A percentile compares a stretch with the other conserved stretches of the same genome.
These are phyloP conservation scores for Triplophysa tibetana DNA, from an alignment of 2,113 vertebrate genomes.

Conservation along the genomic window DNA sequence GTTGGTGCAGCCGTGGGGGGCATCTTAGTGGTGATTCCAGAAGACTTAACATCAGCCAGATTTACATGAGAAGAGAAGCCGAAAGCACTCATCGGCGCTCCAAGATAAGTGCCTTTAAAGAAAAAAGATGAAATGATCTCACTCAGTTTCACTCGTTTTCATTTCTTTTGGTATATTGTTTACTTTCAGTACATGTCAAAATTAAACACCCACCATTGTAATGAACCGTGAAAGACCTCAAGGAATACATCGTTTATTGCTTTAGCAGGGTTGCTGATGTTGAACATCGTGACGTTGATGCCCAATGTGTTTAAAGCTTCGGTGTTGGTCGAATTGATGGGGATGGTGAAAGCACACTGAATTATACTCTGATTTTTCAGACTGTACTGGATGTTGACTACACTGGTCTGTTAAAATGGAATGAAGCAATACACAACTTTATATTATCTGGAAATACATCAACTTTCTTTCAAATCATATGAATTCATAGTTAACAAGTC, in stretches of 20 bases:
- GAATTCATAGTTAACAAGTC: no score
- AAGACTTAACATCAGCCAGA: background rate
- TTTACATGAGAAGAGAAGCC: background rate
- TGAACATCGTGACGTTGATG: background rate
- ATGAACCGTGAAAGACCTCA: background rate
- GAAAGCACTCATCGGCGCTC: background rate
- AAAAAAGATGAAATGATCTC: background rate
- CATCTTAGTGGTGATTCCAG: background rate
- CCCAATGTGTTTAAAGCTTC: background rate
- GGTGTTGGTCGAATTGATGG: background rate
- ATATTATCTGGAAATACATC: no score
- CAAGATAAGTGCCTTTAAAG: background rate
- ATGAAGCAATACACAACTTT: background rate
- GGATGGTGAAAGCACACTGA: background rate
- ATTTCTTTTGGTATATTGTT: background rate
- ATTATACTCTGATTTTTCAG: background rate
- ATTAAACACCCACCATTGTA: background rate
- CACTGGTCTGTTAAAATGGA: background rate
- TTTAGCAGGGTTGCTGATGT: background rate
- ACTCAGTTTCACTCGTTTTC: background rate
- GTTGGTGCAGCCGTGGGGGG: background rate
- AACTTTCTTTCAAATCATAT: no score
- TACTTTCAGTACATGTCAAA: background rate
- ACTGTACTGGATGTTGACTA: background rate
- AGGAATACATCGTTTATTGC: fast-evolving